Evolutionary conservation across 2,113 vertebrate genomes (phyloP).

Genomic region (Ailuropoda melanoleuca): DNA sequence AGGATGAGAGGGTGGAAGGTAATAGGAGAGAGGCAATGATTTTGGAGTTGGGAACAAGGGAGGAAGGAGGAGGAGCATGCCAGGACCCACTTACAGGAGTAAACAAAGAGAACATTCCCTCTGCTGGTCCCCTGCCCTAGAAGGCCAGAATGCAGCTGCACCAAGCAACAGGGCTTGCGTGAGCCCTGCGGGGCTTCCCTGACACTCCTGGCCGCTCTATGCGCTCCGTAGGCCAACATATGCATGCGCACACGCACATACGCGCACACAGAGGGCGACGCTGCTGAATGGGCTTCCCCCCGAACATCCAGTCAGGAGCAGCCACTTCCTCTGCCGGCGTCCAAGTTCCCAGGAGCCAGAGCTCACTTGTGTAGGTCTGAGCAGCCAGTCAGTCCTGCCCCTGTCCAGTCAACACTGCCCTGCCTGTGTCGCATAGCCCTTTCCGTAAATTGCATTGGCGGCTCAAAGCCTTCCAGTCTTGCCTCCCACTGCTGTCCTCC

Average conservation of each 20-base stretch:
- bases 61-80: too few relatives aligned
- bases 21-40: not conserved
- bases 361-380: not conserved
- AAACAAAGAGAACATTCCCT: not conserved
- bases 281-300: not conserved
- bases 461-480: not conserved
- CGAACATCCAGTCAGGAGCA: not conserved
- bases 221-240: not conserved
- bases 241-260: fast-evolving
- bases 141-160: conserved; percentile 45
- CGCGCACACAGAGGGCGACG: not conserved
- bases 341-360: not conserved
- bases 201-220: not conserved
- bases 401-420: not conserved
- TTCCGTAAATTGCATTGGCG: fast-evolving
- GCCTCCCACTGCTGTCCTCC: not conserved
- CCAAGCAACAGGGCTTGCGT: not conserved
- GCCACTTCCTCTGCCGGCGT: not conserved
- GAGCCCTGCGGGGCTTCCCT: not conserved
- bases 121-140: conserved; percentile 20
- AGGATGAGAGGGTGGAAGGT: too few relatives aligned
- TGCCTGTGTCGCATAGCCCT: not conserved
- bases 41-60: not conserved
- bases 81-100: not conserved
- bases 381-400: not conserved